Evolutionary conservation across 64 coral and sea anemone species (phyloP), one percentile per base, ranked within the genome.

Genomic region (Pocillopora verrucosa): DNA sequence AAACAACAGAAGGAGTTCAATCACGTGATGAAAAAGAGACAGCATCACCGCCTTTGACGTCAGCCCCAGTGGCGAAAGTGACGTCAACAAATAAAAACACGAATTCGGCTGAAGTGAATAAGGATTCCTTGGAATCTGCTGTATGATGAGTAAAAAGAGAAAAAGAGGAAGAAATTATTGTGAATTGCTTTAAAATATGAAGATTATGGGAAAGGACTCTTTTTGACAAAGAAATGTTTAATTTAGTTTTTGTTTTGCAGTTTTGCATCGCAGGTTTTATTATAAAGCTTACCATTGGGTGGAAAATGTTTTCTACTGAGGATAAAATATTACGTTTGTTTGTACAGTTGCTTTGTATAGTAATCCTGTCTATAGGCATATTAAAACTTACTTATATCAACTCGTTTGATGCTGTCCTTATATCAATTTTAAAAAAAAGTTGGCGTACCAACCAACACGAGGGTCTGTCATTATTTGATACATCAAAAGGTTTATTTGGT

Each of bases 81-180:
- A 84, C 61, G 41, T 69, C 80, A 83, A 14, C 60, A 41, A 61
- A 9, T 16, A 30, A n/a, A 62, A 30, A 63, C 0, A 36, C 79
- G 57, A 63, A 6, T 57, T 3, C 67, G n/a, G 36, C 61, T 45
- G 64, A 70, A 70, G 82, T 72, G 0, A 84, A 84, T 26, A 20
- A 84, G 56, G 16, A 84, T 38, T 84, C 82, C 0, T 10, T 84
- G 1, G 82, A 84, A 62, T 84, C 82, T 15, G 68, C 64, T 4
- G 82, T 84, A 56, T 84, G 24, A 69, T 19, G 9, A 14, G 4
- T 19, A 34, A 13, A 20, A 16, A 67, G 24, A 16, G 4, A n/a
- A 67, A 7, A 4, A 9, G 67, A 65, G 16, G 13, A 45, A 41
- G 36, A 13, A 38, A 77, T 51, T 51, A 51, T 51, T 51, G 41